Base-by-base conservation (phyloP, 2,113 vertebrate species). In the Zonotrichia leucophrys region DNA sequence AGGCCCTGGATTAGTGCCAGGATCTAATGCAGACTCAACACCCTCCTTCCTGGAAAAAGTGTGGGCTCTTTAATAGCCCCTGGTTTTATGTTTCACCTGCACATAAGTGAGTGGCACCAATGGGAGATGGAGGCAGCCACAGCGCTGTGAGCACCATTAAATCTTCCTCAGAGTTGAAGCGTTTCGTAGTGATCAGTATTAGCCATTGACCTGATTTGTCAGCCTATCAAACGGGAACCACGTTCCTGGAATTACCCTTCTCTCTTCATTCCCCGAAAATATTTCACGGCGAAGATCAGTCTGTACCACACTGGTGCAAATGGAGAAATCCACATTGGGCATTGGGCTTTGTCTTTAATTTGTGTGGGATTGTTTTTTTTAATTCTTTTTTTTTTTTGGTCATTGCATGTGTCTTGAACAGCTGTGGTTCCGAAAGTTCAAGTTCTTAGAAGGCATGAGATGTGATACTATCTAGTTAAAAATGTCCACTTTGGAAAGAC, bases 11-110 rank as follows among this genome's bases (percentile, higher is more conserved):
- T 75, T 39, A 69, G 73, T 18, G 93, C 94, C 95, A 96, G 83
- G 83, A 84, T 95, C 86, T 95, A 95, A 96, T 96, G 95, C 94
- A 96, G 92, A 78, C 92, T 93, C 92, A 96, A 97, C 95, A 96
- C 95, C 73, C 92, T 95, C 66, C 74, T 96, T 96, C 95, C 96
- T 96, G 96, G 93, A 94, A 95, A 94, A 97, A 95, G 92, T 92
- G 80, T 93, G 88, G 94, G 94, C 49, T 96, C 80, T 90, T 93
- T 97, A 96, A 96, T 91, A 90, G 95, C 80, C 90, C 86, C 69
- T 41, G 90, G 90, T 90, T 96, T 96, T 95, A 96, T 94, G 88
- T 95, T 96, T 96, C 93, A 96, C 95, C 93, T 96, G 92, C 95
- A 93, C 94, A 66, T 73, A 93, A 96, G 93, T 93, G 94, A 95